Conservation (phyloP, 2,113 vertebrate genomes). For the Grus americana region DNA sequence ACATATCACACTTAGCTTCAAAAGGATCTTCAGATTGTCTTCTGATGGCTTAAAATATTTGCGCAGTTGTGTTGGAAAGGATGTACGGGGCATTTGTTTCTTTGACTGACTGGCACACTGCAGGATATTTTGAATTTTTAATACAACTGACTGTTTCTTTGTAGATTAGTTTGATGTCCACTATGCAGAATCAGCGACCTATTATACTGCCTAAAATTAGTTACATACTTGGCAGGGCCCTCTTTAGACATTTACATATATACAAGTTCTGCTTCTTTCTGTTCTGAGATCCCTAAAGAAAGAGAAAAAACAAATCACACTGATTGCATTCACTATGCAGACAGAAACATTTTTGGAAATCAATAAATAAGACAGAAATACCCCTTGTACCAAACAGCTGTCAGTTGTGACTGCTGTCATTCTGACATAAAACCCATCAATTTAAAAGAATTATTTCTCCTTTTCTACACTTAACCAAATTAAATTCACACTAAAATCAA, state of each 20-base stretch:
- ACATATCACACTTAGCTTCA: neutral
- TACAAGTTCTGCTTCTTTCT: neutral
- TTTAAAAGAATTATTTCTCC: neutral
- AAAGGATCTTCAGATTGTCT: constrained; percentile 21
- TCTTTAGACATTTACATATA: neutral
- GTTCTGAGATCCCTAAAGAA: neutral
- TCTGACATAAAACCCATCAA: neutral
- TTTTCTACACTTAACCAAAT: neutral
- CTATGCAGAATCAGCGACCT: neutral
- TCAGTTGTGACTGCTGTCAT: neutral
- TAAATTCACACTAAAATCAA: neutral
- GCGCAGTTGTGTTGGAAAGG: neutral
- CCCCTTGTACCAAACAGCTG: neutral
- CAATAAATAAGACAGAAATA: neutral
- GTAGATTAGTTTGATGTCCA: neutral
- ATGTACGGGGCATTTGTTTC: neutral
- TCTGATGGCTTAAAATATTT: constrained; percentile 7
- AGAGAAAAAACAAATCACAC: neutral
- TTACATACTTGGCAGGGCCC: neutral
- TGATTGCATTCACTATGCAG: neutral
- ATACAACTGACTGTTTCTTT: neutral
- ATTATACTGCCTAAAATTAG: neutral
- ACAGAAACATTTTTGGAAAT: neutral
- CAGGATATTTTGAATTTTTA: neutral
- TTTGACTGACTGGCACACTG: neutral